A percentile compares a stretch with the other conserved stretches of the same genome.
phyloP scores from a whole-genome alignment of 2,113 vertebrate species.

The Caretta caretta region DNA sequence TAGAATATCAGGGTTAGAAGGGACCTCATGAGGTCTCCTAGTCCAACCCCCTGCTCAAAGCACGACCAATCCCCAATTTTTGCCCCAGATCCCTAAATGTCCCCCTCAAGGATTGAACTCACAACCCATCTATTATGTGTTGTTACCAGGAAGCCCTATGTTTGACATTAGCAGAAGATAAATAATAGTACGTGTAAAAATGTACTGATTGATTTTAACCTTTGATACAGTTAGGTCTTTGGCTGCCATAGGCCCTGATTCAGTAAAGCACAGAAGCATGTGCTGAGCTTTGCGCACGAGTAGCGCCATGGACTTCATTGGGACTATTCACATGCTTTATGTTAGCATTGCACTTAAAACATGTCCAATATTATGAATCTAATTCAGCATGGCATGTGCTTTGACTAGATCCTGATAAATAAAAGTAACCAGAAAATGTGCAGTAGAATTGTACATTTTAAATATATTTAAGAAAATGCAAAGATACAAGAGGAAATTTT shows the following conservation, averaged over 20 bases:
- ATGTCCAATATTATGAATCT: too few species aligned
- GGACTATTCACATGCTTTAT: not conserved
- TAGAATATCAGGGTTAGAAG: too few species aligned
- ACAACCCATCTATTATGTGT: not conserved
- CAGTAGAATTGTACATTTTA: not conserved
- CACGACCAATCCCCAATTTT: too few species aligned
- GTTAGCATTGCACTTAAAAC: too few species aligned
- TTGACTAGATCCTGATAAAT: accelerated
- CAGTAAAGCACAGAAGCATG: not conserved
- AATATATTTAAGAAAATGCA: not conserved
- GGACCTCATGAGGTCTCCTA: too few species aligned
- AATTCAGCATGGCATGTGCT: too few species aligned
- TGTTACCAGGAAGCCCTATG: not conserved
- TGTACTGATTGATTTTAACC: not conserved
- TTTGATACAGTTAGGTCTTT: not conserved
- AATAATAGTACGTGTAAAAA: not conserved
- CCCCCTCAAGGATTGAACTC: too few species aligned
- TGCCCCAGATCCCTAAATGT: too few species aligned
- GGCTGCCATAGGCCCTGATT: not conserved
- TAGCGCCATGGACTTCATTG: not conserved
- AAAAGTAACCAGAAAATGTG: not conserved
- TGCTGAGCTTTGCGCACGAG: not conserved
- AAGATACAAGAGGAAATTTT: not conserved
- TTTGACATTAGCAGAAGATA: slow-evolving; percentile 35
- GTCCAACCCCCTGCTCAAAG: too few species aligned